Percentiles rank a stretch among this genome's conserved stretches.
These are phyloP conservation scores for Physella acuta DNA, from an alignment of 1,140 invertebrate genomes.

Conservation along the genomic window DNA sequence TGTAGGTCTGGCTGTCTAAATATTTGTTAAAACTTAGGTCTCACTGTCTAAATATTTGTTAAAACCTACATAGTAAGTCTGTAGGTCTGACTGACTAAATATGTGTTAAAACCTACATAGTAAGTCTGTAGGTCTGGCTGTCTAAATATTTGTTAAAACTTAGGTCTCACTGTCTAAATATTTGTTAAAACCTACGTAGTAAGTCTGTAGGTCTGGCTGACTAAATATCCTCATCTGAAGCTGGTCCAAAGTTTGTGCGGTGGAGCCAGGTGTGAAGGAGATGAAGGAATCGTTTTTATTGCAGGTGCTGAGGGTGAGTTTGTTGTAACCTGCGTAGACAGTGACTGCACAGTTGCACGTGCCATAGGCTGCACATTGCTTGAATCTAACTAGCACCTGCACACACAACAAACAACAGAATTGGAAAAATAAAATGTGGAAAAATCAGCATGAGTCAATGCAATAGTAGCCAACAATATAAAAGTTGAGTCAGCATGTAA, in stretches of 20 bases:
- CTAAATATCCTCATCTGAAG: background rate
- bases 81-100: no score
- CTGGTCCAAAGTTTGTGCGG: background rate
- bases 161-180: no score
- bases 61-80: no score
- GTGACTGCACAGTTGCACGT: slow-evolving; percentile 16
- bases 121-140: no score
- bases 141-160: no score
- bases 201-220: background rate
- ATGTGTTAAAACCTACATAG: no score
- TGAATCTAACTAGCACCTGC: slow-evolving; percentile 1
- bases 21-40: no score
- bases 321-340: background rate
- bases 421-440: background rate
- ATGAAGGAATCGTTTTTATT: background rate
- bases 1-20: no score
- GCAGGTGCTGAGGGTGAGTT: background rate
- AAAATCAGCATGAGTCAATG: background rate
- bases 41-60: no score
- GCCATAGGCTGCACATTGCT: slow-evolving; percentile 9
- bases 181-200: no score
- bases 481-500: no score
- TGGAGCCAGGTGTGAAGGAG: background rate
- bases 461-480: background rate
- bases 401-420: background rate